Conservation (phyloP, 2,797 vertebrate genomes). For the Halcyon badia region DNA sequence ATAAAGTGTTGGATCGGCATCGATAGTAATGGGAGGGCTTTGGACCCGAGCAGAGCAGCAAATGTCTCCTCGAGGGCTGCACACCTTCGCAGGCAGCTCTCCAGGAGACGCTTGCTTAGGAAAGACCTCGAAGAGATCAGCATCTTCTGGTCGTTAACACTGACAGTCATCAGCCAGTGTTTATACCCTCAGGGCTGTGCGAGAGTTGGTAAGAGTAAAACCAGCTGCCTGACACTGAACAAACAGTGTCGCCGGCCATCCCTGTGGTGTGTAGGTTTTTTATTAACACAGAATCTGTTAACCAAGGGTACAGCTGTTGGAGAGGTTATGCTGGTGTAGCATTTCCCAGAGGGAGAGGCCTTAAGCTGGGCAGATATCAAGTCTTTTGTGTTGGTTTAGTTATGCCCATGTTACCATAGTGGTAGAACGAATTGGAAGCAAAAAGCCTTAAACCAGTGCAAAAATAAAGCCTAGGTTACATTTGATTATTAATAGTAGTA, state of each 20-base stretch:
- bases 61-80: neutral
- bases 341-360: accelerated
- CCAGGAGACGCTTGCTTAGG: neutral
- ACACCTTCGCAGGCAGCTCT: accelerated
- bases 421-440: neutral
- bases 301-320: accelerated
- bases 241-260: accelerated
- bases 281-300: too few relatives aligned
- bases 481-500: neutral
- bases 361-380: neutral
- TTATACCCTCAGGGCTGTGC: accelerated
- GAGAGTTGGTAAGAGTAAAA: accelerated
- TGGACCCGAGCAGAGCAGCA: accelerated
- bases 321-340: accelerated
- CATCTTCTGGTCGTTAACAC: accelerated
- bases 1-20: accelerated
- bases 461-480: neutral
- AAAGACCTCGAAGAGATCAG: neutral
- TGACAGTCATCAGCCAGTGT: accelerated
- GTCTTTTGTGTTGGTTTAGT: neutral
- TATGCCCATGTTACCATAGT: accelerated
- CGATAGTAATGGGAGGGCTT: neutral
- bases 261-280: accelerated
- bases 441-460: neutral
- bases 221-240: accelerated